Evolutionary conservation across 1,140 invertebrate genomes (phyloP), one percentile per base, ranked within the genome.

Genomic region (Drosophila melanogaster): DNA sequence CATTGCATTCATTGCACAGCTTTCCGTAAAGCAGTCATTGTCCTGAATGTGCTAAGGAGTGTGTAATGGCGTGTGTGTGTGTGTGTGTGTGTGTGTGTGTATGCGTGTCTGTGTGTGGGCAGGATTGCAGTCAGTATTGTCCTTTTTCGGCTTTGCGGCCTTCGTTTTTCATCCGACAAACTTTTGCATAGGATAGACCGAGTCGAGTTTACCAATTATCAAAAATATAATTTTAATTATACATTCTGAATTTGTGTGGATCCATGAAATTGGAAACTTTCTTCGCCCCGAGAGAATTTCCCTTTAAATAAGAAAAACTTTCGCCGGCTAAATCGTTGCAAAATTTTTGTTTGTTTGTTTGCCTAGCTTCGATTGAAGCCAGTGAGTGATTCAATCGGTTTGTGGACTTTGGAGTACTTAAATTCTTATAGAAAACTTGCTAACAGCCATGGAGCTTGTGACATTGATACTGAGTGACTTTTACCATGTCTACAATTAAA

Each of bases 191-290:
- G 50, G 50, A 47, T 46, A 46, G n/a, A 47, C 43, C 24, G 22
- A 26, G 17, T 33, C 26, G 44, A 70, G 64, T 71, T 71, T 57
- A 70, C 41, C 51, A 71, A 71, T 71, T 71, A 71, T 70, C 50
- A 70, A 70, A 49, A 70, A 71, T 70, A 70, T 26, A 70, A 70
- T 57, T 71, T 70, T 70, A 71, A 71, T 71, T 71, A 71, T 70
- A 49, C 26, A 71, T 70, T 70, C 43, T 7, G 35, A 70, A 40
- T 70, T 70, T 57, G 60, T 40, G 14, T 35, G 35, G 59, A n/a
- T 40, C 35, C 14, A 65, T 22, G 22, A 55, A 57, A 40, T 17
- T 7, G 33, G 0, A 57, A 70, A 71, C 33, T 71, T 71, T 66
- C 22, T 54, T 54, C 24, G n/a, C 24, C 26, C 47, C 10, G 12